Evolutionary conservation across 1,140 invertebrate genomes (phyloP).

Genomic region (Sitophilus oryzae): DNA sequence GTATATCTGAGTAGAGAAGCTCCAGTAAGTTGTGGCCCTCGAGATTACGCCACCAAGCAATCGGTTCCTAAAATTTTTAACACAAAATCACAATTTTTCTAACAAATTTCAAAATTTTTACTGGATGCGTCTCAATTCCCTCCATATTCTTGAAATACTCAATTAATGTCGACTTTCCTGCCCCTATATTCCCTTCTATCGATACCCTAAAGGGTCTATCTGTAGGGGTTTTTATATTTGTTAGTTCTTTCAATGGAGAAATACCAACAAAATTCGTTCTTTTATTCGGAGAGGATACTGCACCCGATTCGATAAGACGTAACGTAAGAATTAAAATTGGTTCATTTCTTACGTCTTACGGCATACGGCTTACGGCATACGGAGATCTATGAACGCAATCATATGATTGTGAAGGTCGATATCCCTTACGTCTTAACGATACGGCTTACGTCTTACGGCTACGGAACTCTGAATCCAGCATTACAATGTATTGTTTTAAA

Average conservation of each 20-base stretch:
- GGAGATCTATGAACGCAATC: too few relatives aligned
- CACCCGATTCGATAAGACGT: too few relatives aligned
- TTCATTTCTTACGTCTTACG: too few relatives aligned
- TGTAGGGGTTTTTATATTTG: slow-evolving; percentile 33
- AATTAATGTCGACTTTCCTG: slow-evolving; percentile 87
- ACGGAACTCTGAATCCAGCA: too few relatives aligned
- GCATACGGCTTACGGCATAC: too few relatives aligned
- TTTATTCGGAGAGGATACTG: slow-evolving; percentile 22
- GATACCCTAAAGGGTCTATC: slow-evolving; percentile 53
- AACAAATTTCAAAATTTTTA: slow-evolving; percentile 23
- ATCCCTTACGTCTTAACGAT: too few relatives aligned
- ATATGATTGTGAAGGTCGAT: too few relatives aligned
- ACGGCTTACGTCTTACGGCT: too few relatives aligned
- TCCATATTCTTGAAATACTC: slow-evolving; percentile 66
- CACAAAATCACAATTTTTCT: neutral
- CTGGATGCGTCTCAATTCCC: slow-evolving; percentile 40
- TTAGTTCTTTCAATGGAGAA: slow-evolving; percentile 32
- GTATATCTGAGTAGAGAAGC: slow-evolving; percentile 77
- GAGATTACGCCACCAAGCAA: slow-evolving; percentile 78
- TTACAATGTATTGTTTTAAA: too few relatives aligned
- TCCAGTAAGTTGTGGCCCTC: slow-evolving; percentile 79
- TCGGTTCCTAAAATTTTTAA: slow-evolving; percentile 55
- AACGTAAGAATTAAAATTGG: too few relatives aligned
- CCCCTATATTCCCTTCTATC: slow-evolving; percentile 92
- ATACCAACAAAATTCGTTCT: slow-evolving; percentile 53